Base-by-base conservation (phyloP, 2,888 invertebrate species). In the Lepidochrysops patricia region DNA sequence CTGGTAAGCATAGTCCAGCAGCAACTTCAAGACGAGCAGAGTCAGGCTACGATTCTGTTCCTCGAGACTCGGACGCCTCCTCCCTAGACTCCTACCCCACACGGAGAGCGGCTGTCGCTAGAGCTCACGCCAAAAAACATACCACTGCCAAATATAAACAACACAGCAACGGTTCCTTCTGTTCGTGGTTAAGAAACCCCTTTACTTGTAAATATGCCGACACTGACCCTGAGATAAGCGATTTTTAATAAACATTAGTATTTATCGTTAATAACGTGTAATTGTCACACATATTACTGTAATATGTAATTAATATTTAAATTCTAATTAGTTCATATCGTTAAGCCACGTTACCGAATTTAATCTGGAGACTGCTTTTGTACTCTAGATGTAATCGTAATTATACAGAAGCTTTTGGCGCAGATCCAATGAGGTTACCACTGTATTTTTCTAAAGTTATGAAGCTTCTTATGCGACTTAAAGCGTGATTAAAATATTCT, bases 21-120 rank as follows among this genome's bases (percentile, higher is more conserved):
- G 95, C 94, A 0, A 93, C 95, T 2, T 95, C 95, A 0, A 87
- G 95, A 67, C 91, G 95, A 57, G 95, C 96, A 2, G 96, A 97
- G 76, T 96, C 96, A 72, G 97, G 97, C 1, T 97, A 97, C 73
- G 97, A 97, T 74, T 97, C 96, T 71, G 95, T 97, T 66, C 94
- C 96, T 7, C 90, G 97, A 63, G 97, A 97, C 78, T 95, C 95
- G 68, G 97, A 97, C 74, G 96, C 95, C 64, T 96, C 96, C 23
- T 96, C 95, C 62, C 92, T 96, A 67, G 96, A 95, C 66, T 97
- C 97, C 0, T 90, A 89, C 59, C 89, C 89, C 3, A 89, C 90
- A 5, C 74, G 89, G 25, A 77, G 87, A 52, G 84, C 90, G n/a
- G 87, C 88, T 12, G 85, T 88, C 6, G 84, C 90, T 12, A 72